Evolutionary conservation across 2,888 invertebrate species (phyloP).

Genomic region (Metopia argyrocephala): DNA sequence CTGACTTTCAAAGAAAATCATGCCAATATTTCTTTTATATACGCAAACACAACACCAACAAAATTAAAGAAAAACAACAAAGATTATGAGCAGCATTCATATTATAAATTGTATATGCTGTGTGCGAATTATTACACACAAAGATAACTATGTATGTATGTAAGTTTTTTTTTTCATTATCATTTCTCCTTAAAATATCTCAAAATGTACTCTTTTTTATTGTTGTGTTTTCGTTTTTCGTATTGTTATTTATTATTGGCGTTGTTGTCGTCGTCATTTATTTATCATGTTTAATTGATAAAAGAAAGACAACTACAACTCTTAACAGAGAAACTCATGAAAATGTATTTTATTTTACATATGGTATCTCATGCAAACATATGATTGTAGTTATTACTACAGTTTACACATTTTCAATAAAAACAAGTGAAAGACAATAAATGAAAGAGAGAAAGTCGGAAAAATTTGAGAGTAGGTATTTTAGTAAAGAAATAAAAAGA

Average conservation of each 20-base stretch:
- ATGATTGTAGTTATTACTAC: background rate
- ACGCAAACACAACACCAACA: background rate
- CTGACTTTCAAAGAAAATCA: background rate
- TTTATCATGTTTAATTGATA: background rate
- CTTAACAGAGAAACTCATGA: constrained; percentile 3
- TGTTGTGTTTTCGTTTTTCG: background rate
- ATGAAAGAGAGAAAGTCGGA: background rate
- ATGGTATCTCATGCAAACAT: background rate
- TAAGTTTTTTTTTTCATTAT: constrained; percentile 31
- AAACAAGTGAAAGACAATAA: constrained; percentile 4
- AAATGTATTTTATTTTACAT: constrained; percentile 6
- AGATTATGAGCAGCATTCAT: background rate
- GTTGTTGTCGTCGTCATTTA: background rate
- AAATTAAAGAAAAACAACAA: constrained; percentile 5
- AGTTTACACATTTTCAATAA: constrained; percentile 6
- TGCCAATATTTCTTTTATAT: background rate
- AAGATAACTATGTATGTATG: background rate
- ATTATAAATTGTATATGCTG: no score
- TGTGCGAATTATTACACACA: no score
- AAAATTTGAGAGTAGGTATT: background rate
- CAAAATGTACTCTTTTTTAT: background rate
- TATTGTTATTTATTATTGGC: no score
- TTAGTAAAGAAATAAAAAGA: background rate
- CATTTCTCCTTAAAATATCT: constrained; percentile 35
- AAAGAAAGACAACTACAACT: background rate